Evolutionary conservation across 1,140 invertebrate species (phyloP), one percentile per base, ranked within the genome.

Genomic region (Homalodisca vitripennis): DNA sequence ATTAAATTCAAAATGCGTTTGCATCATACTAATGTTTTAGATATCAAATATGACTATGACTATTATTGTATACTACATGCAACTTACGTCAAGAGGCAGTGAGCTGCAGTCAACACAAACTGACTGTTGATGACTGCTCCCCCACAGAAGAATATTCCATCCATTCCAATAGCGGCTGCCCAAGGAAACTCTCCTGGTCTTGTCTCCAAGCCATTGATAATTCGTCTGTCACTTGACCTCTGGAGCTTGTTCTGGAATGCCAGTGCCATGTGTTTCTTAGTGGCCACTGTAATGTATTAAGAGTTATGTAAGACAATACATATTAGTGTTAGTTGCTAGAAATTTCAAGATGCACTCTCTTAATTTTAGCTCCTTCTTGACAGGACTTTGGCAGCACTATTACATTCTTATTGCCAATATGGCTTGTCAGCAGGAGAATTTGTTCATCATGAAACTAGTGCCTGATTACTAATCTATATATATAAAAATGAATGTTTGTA

Each of bases 81-180:
- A 24, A 73, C 75, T 74, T 76, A 83, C 82, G 76, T 78, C 48
- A 80, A 77, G 66, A 86, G 79, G 70, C 86, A 88, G 75, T 88
- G 86, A 22, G 86, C 85, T 22, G 86, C 86, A 26, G 84, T 86
- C 0, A 88, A 73, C 10, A 87, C 80, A 79, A 82, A 85, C 31
- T 79, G 73, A 34, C 81, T 77, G 71, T 78, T 82, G 41, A 88
- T 80, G 6, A 88, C 79, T n/a, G 84, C 83, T 26, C 84, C 86
- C 0, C 86, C 86, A 76, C 86, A 88, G 64, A 83, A 80, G 73
- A 85, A 83, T 65, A 80, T 77, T 27, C 83, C 75, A 27, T 75
- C 72, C 26, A 78, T 73, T 20, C 77, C 76, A 64, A 81, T 78
- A 20, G 77, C 79, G 22, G 80, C 78, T 48, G 78, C 75, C 81